Base-by-base conservation (phyloP, 2,888 invertebrate genomes). In the Rhynchonema sp. region DNA sequence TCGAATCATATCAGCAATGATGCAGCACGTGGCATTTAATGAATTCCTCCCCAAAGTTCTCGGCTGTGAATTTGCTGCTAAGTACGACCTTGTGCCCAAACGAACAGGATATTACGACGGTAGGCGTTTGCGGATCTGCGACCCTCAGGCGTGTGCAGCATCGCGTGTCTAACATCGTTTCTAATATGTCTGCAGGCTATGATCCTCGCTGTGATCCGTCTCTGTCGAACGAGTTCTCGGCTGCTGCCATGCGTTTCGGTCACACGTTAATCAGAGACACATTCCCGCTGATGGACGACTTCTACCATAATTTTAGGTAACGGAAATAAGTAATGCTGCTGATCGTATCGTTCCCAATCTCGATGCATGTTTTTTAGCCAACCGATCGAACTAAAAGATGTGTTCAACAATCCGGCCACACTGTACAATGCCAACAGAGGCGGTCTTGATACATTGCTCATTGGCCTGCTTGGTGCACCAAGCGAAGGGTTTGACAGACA, bases 31-130 rank as follows among this genome's bases (percentile, higher is more conserved):
- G 25, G 68, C 74, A 6, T 77, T 70, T 65, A 69, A 67, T 55
- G 75, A 77, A 64, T 77, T 71, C 66, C 75, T 96, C 58, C 94
- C 94, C 0, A 80, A 91, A 61, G 79, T 96, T 56, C 79, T 94
- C 20, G 89, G 91, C 17, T 86, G 86, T 84, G 86, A 86, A 68
- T 86, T 87, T 23, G 84, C 90, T 64, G 86, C 85, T 68, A 78
- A 88, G 3, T 91, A 90, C 72, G 89, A 86, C 3, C 75, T 94
- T 59, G 87, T 86, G 66, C 79, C 91, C 6, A 72, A 84, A 65
- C 82, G 84, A 0, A 62, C 52, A 27, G 72, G 72, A 56, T 73
- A 72, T 58, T 70, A 63, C 58, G 64, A 64, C 9, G 69, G 67
- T 65, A 13, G 38, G 49, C 3, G 6, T 25, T 9, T n/a, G 26